Evolutionary conservation across 2,797 vertebrate genomes (phyloP).

Genomic region (Gila robusta): DNA sequence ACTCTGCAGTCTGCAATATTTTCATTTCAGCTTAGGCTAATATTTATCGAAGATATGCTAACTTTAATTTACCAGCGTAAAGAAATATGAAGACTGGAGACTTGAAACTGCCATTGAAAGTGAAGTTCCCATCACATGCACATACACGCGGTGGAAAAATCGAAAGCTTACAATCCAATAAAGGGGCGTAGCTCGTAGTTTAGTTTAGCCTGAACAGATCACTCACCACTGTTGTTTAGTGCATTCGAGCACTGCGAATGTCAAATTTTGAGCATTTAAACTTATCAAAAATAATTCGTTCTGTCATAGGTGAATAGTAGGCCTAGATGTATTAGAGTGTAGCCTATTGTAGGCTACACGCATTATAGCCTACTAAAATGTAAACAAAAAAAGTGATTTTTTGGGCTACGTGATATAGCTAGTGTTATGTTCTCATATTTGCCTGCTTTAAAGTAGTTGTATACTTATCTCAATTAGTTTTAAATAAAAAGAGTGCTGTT

Average conservation of each 20-base stretch:
- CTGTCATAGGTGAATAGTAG: background rate
- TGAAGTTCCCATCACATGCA: slow-evolving; percentile 6
- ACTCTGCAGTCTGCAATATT: background rate
- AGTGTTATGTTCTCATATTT: background rate
- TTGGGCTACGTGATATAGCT: background rate
- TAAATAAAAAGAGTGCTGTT: background rate
- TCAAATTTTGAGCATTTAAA: background rate
- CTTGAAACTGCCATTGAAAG: background rate
- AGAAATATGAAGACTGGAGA: background rate
- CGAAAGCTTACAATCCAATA: slow-evolving; percentile 2
- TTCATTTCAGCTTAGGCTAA: background rate
- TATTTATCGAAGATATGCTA: background rate
- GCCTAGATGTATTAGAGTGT: too few relatives aligned
- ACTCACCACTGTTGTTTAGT: background rate
- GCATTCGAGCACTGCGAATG: background rate
- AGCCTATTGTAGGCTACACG: too few relatives aligned
- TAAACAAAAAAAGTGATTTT: background rate
- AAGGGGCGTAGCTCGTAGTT: background rate
- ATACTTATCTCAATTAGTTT: too few relatives aligned
- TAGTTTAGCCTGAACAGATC: background rate
- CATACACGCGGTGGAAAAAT: slow-evolving; percentile 39
- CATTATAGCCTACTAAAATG: background rate
- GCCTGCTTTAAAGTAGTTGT: background rate
- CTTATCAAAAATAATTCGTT: background rate
- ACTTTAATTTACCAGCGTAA: background rate